Percentiles rank a stretch among this genome's conserved stretches.
Evolutionary conservation across 2,888 invertebrate genomes (phyloP).

Genomic region (Cerastis rubricosa): DNA sequence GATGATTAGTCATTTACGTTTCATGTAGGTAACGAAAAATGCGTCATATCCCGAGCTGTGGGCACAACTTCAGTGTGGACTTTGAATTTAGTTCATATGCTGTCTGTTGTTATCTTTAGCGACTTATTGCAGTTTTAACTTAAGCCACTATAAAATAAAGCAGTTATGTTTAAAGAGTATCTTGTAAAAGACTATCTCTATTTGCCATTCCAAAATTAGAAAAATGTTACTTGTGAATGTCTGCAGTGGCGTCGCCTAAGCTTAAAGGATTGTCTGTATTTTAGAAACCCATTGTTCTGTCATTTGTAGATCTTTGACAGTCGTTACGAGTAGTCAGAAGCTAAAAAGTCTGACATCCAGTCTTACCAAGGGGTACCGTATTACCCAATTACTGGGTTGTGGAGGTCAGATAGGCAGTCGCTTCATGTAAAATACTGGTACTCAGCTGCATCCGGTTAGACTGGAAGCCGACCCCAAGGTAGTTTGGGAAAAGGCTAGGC

Average conservation of each 20-base stretch:
- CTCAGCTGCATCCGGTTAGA: too few relatives aligned
- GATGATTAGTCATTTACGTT: neutral
- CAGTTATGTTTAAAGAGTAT: neutral
- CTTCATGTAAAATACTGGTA: too few relatives aligned
- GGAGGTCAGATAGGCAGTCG: too few relatives aligned
- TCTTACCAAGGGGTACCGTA: too few relatives aligned
- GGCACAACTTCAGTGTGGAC: neutral
- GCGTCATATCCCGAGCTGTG: neutral
- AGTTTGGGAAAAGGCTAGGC: too few relatives aligned
- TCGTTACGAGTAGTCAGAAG: too few relatives aligned
- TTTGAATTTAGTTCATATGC: neutral
- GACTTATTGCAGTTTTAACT: neutral
- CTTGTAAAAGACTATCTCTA: constrained; percentile 22
- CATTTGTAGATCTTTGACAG: too few relatives aligned
- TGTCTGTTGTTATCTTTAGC: neutral
- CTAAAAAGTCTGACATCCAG: too few relatives aligned
- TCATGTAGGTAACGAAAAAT: neutral
- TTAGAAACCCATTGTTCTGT: constrained; percentile 13
- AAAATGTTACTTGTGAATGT: neutral
- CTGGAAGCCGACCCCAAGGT: too few relatives aligned
- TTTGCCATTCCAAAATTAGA: constrained; percentile 20
- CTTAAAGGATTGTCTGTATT: constrained; percentile 43
- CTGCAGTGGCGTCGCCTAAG: constrained; percentile 19
- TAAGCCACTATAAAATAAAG: neutral
- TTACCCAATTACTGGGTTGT: too few relatives aligned